Percentiles rank a stretch among this genome's conserved stretches.
Conservation (phyloP, 2,113 vertebrate genomes). For the Ctenomys sociabilis region DNA sequence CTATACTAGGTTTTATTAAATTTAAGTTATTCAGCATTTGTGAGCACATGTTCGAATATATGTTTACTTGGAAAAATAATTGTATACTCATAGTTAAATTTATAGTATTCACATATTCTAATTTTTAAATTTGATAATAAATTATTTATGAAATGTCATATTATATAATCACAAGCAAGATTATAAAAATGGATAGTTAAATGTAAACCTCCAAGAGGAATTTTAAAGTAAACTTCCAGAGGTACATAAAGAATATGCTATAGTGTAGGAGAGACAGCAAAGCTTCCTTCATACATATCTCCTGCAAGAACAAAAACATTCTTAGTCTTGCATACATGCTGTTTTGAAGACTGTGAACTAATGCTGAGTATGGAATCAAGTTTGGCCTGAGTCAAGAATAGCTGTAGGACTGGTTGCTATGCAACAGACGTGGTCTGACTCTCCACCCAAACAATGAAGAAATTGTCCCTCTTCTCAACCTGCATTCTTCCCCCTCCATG, state of each 20-base stretch:
- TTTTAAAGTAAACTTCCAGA: not conserved
- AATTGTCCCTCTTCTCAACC: not conserved
- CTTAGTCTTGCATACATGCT: not conserved
- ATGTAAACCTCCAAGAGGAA: not conserved
- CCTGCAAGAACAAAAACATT: not conserved
- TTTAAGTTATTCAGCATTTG: not conserved
- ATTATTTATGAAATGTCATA: slow-evolving; percentile 10
- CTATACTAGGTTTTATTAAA: not conserved
- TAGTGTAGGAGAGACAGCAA: not conserved
- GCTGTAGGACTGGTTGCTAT: not conserved
- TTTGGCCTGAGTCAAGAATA: not conserved
- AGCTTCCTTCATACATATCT: not conserved
- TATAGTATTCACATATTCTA: not conserved
- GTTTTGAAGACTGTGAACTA: not conserved
- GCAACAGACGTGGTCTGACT: not conserved
- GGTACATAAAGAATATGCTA: not conserved
- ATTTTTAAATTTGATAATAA: slow-evolving; percentile 44
- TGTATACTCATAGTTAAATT: slow-evolving; percentile 21
- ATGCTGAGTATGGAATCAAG: not conserved
- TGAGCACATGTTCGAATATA: not conserved
- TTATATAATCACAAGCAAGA: not conserved
- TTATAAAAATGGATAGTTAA: not conserved
- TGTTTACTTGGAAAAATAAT: not conserved
- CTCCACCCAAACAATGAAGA: not conserved
- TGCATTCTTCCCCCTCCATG: not conserved